Percentiles rank a stretch among this genome's conserved stretches.
Conservation (phyloP, 1,140 invertebrate species). For the Globodera rostochiensis region DNA sequence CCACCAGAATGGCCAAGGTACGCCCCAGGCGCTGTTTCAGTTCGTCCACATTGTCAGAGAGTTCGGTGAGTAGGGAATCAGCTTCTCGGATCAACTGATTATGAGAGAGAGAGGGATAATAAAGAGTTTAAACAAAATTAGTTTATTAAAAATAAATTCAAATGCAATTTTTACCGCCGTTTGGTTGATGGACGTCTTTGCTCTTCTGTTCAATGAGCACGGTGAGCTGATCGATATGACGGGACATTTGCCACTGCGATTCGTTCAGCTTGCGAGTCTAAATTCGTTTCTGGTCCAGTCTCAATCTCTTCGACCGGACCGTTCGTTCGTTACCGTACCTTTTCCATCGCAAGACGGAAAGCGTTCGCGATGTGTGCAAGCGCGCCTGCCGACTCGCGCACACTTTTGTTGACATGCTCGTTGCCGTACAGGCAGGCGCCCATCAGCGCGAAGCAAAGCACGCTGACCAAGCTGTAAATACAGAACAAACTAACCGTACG, state of each 20-base stretch:
- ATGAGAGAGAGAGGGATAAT: too few species aligned
- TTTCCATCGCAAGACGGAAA: slow-evolving; percentile 21
- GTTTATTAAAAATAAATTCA: background rate
- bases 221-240: slow-evolving; percentile 35
- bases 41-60: slow-evolving; percentile 40
- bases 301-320: too few species aligned
- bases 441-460: slow-evolving; percentile 35
- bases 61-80: slow-evolving; percentile 31
- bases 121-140: too few species aligned
- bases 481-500: too few species aligned
- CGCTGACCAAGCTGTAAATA: slow-evolving; percentile 20
- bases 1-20: slow-evolving; percentile 23
- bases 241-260: slow-evolving; percentile 20
- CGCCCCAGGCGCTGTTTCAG: slow-evolving; percentile 26
- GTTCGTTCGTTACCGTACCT: slow-evolving; percentile 1
- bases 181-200: slow-evolving; percentile 34
- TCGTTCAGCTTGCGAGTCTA: slow-evolving; percentile 35
- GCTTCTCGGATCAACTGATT: slow-evolving; percentile 31
- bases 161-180: slow-evolving; percentile 19
- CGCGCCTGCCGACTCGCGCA: slow-evolving; percentile 11
- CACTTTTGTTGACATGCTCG: slow-evolving; percentile 38
- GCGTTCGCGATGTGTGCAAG: slow-evolving; percentile 24
- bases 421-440: slow-evolving; percentile 38
- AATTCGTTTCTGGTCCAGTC: background rate
- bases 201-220: slow-evolving; percentile 36